phyloP scores from a whole-genome alignment of 2,888 invertebrate species.

The Limulus polyphemus region DNA sequence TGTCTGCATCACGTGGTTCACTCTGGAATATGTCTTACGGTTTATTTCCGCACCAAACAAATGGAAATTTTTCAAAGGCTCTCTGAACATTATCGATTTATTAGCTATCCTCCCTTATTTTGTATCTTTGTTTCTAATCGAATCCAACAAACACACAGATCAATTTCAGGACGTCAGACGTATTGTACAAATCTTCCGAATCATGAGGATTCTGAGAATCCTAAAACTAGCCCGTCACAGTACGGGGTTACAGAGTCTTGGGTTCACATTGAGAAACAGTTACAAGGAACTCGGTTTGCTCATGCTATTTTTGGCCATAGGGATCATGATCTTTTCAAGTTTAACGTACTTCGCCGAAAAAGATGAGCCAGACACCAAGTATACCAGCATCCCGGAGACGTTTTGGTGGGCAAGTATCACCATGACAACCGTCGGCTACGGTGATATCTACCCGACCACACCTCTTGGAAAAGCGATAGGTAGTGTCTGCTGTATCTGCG shows the following conservation, averaged over 20 bases:
- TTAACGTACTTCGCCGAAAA: conserved; percentile 99
- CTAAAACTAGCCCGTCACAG: conserved; percentile 95
- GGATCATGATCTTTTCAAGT: conserved; percentile 96
- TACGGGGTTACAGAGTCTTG: conserved; percentile 93
- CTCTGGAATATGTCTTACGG: conserved; percentile 88
- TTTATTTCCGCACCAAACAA: conserved; percentile 98
- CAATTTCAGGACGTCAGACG: conserved; percentile 76
- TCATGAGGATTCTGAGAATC: conserved; percentile 90
- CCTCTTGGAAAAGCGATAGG: conserved; percentile 98
- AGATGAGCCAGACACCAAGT: conserved; percentile 89
- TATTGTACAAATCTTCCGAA: conserved; percentile 96
- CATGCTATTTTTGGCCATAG: conserved; percentile 98
- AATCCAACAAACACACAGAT: conserved; percentile 65
- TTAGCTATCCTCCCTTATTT: conserved; percentile 97
- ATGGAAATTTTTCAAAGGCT: conserved; percentile 99
- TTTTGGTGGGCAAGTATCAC: conserved; percentile 99
- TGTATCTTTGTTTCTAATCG: conserved; percentile 90
- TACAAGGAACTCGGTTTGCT: conserved; percentile 97
- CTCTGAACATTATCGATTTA: conserved; percentile 95
- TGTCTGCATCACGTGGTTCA: conserved; percentile 99
- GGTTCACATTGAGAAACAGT: conserved; percentile 93
- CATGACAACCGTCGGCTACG: conserved; percentile 96
- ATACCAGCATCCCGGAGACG: conserved; percentile 96
- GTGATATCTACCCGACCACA: conserved; percentile 94
- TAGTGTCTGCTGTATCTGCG: conserved; percentile 99